These are phyloP conservation scores for Pycnomerus fuliginosus DNA, from an alignment of 2,888 invertebrate genomes.

Conservation along the genomic window DNA sequence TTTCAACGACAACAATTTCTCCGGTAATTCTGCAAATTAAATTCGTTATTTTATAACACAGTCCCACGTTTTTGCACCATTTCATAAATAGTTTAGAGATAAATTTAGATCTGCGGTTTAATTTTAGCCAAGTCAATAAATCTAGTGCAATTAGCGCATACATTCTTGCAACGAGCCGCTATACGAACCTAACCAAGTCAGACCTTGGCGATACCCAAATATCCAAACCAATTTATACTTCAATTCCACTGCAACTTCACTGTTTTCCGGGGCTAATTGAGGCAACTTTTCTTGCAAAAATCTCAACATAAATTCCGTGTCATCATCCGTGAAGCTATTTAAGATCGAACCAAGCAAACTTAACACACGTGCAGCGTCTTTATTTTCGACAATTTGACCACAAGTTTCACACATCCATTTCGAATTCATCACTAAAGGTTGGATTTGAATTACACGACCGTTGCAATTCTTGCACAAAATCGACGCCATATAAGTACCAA, in stretches of 20 bases:
- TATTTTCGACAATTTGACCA: conserved; percentile 52
- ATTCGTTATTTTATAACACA: conserved; percentile 12
- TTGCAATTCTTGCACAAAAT: conserved; percentile 49
- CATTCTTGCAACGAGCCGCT: too few relatives aligned
- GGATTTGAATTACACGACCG: conserved; percentile 60
- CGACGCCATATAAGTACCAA: conserved; percentile 52
- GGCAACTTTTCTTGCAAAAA: conserved; percentile 59
- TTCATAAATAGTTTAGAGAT: too few relatives aligned
- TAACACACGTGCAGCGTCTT: conserved; percentile 57
- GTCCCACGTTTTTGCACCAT: too few relatives aligned
- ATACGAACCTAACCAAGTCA: conserved; percentile 62
- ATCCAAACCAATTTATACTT: conserved; percentile 65
- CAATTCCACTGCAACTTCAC: conserved; percentile 63
- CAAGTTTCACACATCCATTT: conserved; percentile 65
- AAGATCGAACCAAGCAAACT: conserved; percentile 59
- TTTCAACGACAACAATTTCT: conserved; percentile 59
- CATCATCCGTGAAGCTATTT: conserved; percentile 55
- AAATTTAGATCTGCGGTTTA: too few relatives aligned
- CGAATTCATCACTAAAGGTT: conserved; percentile 55
- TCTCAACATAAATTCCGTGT: conserved; percentile 57
- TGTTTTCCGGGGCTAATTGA: conserved; percentile 59
- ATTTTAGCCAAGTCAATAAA: too few relatives aligned
- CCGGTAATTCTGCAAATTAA: conserved; percentile 58
- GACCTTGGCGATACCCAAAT: conserved; percentile 59
- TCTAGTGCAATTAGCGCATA: too few relatives aligned